These are phyloP conservation scores for Epicauta chinensis DNA, from an alignment of 1,140 invertebrate genomes.

Conservation along the genomic window DNA sequence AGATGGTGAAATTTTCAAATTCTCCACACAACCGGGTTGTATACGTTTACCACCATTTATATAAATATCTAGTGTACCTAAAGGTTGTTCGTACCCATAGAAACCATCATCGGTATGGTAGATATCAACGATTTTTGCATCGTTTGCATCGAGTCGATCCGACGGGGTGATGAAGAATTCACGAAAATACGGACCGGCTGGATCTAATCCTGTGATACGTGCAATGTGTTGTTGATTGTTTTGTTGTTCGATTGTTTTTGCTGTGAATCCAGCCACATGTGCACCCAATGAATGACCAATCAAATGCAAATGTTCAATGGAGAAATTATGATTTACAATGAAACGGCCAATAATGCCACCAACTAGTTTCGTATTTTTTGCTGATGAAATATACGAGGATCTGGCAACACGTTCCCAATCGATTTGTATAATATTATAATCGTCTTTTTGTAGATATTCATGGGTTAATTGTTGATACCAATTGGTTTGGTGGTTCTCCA, in stretches of 20 bases:
- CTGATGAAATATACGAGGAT: constrained; percentile 12
- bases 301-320: constrained; percentile 43
- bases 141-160: constrained; percentile 54
- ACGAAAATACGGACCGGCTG: constrained; percentile 53
- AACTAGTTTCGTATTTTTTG: constrained; percentile 13
- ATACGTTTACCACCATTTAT: constrained; percentile 59
- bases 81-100: constrained; percentile 44
- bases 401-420: constrained; percentile 49
- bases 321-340: constrained; percentile 30
- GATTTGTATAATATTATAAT: constrained; percentile 57
- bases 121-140: constrained; percentile 83
- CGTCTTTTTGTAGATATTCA: constrained; percentile 44
- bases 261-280: constrained; percentile 52
- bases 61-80: constrained; percentile 71
- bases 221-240: constrained; percentile 42
- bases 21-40: constrained; percentile 49
- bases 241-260: constrained; percentile 24
- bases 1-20: not conserved
- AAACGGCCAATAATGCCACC: constrained; percentile 27
- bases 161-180: constrained; percentile 49
- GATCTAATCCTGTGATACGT: constrained; percentile 63
- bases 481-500: constrained; percentile 45
- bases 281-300: constrained; percentile 56
- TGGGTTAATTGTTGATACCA: constrained; percentile 42
- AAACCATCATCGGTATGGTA: constrained; percentile 80